These are phyloP conservation scores for Ptychoptera albimana DNA, from an alignment of 2,888 invertebrate genomes.

Conservation along the genomic window DNA sequence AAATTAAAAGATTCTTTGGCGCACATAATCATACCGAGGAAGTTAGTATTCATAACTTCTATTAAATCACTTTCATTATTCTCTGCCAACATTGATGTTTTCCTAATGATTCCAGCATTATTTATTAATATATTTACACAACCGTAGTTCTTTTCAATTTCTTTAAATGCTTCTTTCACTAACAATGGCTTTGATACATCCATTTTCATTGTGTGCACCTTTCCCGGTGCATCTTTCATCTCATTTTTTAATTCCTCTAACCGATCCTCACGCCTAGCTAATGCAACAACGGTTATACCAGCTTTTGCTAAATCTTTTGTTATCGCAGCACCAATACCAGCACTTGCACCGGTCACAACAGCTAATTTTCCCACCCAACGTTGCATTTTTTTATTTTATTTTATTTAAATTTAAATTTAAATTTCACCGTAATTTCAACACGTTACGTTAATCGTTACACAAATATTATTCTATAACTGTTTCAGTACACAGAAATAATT, in stretches of 20 bases:
- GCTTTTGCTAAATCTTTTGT: conserved; percentile 27
- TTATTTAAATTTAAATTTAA: background rate
- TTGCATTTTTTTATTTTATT: conserved; percentile 14
- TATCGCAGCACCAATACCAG: conserved; percentile 38
- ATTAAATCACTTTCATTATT: conserved; percentile 16
- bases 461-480: too few species aligned
- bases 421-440: background rate
- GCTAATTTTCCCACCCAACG: conserved; percentile 30
- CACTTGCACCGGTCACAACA: conserved; percentile 42
- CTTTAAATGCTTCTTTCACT: conserved; percentile 34
- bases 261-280: conserved; percentile 31
- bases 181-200: conserved; percentile 36
- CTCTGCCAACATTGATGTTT: conserved; percentile 14
- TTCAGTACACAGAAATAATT: too few species aligned
- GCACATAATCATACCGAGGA: conserved; percentile 30
- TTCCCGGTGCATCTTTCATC: conserved; percentile 15
- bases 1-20: conserved; percentile 30
- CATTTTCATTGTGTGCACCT: conserved; percentile 30
- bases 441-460: background rate
- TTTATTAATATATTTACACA: conserved; percentile 39
- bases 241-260: conserved; percentile 19
- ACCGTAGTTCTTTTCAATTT: conserved; percentile 31
- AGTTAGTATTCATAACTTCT: conserved; percentile 29
- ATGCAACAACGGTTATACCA: conserved; percentile 37
- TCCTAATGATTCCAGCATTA: conserved; percentile 34